Evolutionary conservation across 2,888 invertebrate species (phyloP), one percentile per base, ranked within the genome.

Genomic region (Eupithecia pulchellata): DNA sequence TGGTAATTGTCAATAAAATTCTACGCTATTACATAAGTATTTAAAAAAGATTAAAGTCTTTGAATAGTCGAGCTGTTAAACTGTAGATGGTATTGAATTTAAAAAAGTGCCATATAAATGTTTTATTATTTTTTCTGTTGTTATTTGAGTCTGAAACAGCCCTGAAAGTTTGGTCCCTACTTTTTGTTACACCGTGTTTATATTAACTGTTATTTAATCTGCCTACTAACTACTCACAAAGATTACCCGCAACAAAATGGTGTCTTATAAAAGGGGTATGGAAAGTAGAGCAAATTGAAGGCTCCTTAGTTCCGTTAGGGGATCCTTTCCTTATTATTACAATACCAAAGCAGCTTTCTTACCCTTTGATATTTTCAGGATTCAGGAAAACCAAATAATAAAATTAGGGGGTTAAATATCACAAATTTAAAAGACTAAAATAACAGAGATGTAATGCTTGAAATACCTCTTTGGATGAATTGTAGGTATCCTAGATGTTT

Each of bases 231-330:
- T 47, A 47, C 47, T 47, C 11, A 30, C 29, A 30, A 30, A 60
- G 58, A 30, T 30, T 32, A 30, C 58, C n/a, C 32, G 57, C 57
- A 57, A 57, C 25, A 27, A n/a, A 30, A 58, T n/a, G 58, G 30
- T 6, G 58, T 30, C 30, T 60, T 60, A n/a, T 32, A 30, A 30
- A 52, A 25, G 52, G 58, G 58, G n/a, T 4, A 29, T 6, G 14
- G 58, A 30, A 60, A 60, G n/a, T 60, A 20, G 32, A 60, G 52
- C 20, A 52, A 52, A 47, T 47, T 52, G 20, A 25, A 52, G 52
- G 52, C 52, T 52, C 11, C 6, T 20, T 20, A 52, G 25, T 52
- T 52, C 25, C 20, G 25, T 52, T 25, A 25, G 52, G 25, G 52
- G 17, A 47, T 52, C 13, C 47, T 47, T 47, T 47, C 47, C 52